A percentile compares a stretch with the other conserved stretches of the same genome.
Conservation (phyloP, 2,113 vertebrate genomes). For the Dicrurus megarhynchus region DNA sequence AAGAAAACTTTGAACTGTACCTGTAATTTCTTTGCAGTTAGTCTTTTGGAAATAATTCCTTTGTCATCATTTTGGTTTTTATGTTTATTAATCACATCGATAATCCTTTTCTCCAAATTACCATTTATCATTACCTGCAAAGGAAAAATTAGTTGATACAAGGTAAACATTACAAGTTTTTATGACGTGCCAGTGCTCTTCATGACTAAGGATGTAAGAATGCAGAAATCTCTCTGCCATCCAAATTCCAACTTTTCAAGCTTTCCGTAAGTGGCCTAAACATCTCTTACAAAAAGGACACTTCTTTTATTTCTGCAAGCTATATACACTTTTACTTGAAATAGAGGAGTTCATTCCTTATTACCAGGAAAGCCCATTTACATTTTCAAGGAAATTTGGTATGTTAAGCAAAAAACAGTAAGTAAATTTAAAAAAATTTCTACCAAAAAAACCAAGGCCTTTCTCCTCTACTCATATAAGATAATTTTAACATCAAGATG, state of each 20-base stretch:
- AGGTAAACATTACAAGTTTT: neutral
- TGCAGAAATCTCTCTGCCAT: neutral
- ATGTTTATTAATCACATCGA: slow-evolving; percentile 91
- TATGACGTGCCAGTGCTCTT: neutral
- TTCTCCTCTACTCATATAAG: neutral
- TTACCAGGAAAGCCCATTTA: neutral
- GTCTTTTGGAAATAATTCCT: slow-evolving; percentile 88
- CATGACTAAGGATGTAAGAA: neutral
- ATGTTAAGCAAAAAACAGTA: neutral
- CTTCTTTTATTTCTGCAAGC: neutral
- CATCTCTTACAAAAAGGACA: rapidly evolving
- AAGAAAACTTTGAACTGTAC: slow-evolving; percentile 62
- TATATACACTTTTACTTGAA: rapidly evolving
- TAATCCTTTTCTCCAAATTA: slow-evolving; percentile 90
- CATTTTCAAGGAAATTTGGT: neutral
- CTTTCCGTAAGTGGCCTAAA: rapidly evolving
- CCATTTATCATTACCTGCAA: slow-evolving; percentile 88
- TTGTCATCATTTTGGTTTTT: slow-evolving; percentile 84
- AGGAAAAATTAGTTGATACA: neutral
- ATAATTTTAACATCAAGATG: neutral
- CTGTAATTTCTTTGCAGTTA: slow-evolving; percentile 93
- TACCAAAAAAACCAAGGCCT: neutral
- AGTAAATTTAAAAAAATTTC: neutral
- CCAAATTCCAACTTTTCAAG: neutral
- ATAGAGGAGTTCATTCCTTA: neutral